These are phyloP conservation scores for Pholis gunnellus DNA, from an alignment of 2,113 vertebrate genomes.

Conservation along the genomic window DNA sequence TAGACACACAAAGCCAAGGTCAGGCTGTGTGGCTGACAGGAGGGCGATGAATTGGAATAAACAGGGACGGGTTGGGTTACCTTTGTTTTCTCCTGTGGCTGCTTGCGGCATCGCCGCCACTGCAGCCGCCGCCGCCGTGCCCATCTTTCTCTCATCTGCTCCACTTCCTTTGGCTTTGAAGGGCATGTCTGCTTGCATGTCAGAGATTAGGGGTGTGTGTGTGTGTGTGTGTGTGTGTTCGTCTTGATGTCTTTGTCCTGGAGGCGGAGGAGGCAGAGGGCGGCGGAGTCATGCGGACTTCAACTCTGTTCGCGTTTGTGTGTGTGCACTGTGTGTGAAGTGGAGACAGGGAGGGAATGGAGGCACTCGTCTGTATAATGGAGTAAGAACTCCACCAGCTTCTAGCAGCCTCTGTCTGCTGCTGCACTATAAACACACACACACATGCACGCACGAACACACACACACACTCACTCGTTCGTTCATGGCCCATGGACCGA, in stretches of 20 bases:
- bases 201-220: slow-evolving; percentile 48
- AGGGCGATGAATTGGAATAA: slow-evolving; percentile 41
- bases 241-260: slow-evolving; percentile 64
- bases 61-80: slow-evolving; percentile 43
- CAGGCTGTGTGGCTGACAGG: slow-evolving; percentile 33
- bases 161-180: slow-evolving; percentile 52
- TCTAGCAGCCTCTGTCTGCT: slow-evolving; percentile 48
- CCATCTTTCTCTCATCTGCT: slow-evolving; percentile 60
- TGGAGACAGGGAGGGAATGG: slow-evolving; percentile 58
- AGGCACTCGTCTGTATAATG: slow-evolving; percentile 71
- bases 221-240: slow-evolving; percentile 13
- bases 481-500: slow-evolving; percentile 39
- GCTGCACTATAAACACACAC: slow-evolving; percentile 13
- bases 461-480: slow-evolving; percentile 4
- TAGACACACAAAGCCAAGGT: slow-evolving; percentile 29
- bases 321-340: slow-evolving; percentile 41
- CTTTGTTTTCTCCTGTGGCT: slow-evolving; percentile 33
- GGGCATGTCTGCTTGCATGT: slow-evolving; percentile 45
- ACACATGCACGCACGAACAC: slow-evolving; percentile 12
- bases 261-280: slow-evolving; percentile 43
- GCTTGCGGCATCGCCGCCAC: neutral
- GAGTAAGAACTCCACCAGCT: slow-evolving; percentile 61
- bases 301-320: slow-evolving; percentile 26
- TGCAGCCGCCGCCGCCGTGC: neutral
- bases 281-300: slow-evolving; percentile 25